These are phyloP conservation scores for Camarhynchus parvulus DNA, from an alignment of 2,113 vertebrate genomes.

Conservation along the genomic window DNA sequence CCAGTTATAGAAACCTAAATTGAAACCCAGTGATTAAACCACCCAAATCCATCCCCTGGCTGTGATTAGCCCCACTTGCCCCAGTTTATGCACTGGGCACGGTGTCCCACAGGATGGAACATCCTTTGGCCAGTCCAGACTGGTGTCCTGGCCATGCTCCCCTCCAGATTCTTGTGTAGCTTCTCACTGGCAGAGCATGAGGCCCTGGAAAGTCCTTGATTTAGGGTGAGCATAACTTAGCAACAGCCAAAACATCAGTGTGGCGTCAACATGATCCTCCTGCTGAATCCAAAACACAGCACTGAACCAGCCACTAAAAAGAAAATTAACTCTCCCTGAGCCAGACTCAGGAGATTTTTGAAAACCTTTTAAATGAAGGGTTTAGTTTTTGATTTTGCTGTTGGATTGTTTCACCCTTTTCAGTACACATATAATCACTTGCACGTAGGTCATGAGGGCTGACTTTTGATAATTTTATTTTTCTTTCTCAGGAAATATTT, in stretches of 20 bases:
- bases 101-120: background rate
- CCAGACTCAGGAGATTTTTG: background rate
- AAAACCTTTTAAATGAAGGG: background rate
- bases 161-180: background rate
- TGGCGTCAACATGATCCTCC: background rate
- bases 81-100: background rate
- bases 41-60: background rate
- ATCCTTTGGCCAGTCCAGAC: background rate
- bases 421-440: rapidly evolving
- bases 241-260: background rate
- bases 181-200: background rate
- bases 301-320: background rate
- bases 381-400: background rate
- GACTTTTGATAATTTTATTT: background rate
- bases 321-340: background rate
- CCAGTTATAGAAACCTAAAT: rapidly evolving
- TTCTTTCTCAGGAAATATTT: background rate
- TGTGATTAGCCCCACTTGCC: background rate
- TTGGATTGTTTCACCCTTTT: background rate
- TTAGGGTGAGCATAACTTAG: background rate
- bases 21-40: background rate
- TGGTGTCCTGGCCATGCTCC: background rate
- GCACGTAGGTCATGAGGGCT: background rate
- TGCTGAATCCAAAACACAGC: background rate
- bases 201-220: background rate